Percentiles rank a stretch among this genome's conserved stretches.
Evolutionary conservation across 2,113 vertebrate genomes (phyloP).

Genomic region (Halichoeres trimaculatus): DNA sequence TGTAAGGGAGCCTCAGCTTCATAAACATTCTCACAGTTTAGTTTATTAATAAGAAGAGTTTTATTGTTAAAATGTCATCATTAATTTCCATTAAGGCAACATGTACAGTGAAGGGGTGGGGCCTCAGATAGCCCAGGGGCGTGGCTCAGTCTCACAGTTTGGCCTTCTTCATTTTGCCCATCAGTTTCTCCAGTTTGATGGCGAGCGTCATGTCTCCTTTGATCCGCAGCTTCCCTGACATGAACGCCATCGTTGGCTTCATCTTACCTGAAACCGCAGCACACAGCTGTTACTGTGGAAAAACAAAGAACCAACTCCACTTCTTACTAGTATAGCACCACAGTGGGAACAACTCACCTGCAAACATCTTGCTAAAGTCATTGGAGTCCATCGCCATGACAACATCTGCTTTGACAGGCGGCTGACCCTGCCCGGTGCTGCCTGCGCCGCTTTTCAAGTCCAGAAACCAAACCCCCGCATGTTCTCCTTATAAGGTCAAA

Average conservation of each 20-base stretch:
- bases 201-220: conserved; percentile 87
- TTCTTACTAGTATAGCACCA: neutral
- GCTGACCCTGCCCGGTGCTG: conserved; percentile 83
- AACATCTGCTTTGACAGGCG: conserved; percentile 85
- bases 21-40: neutral
- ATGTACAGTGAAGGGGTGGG: neutral
- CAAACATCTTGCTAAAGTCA: conserved; percentile 94
- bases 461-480: conserved; percentile 90
- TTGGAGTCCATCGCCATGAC: conserved; percentile 90
- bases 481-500: conserved; percentile 82
- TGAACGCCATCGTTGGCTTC: conserved; percentile 93
- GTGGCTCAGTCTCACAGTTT: conserved; percentile 58
- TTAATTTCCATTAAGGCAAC: conserved; percentile 34
- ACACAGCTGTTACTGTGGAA: conserved; percentile 12
- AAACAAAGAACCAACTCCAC: neutral
- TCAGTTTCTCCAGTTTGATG: conserved; percentile 88
- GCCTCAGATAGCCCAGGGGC: neutral
- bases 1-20: neutral
- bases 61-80: neutral
- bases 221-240: conserved; percentile 86
- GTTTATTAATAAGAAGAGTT: neutral
- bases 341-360: conserved; percentile 78
- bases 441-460: conserved; percentile 90
- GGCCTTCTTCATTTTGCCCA: conserved; percentile 80
- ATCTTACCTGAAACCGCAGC: conserved; percentile 79